phyloP scores from a whole-genome alignment of 2,797 vertebrate genomes.

The Syndactyla subalaris region DNA sequence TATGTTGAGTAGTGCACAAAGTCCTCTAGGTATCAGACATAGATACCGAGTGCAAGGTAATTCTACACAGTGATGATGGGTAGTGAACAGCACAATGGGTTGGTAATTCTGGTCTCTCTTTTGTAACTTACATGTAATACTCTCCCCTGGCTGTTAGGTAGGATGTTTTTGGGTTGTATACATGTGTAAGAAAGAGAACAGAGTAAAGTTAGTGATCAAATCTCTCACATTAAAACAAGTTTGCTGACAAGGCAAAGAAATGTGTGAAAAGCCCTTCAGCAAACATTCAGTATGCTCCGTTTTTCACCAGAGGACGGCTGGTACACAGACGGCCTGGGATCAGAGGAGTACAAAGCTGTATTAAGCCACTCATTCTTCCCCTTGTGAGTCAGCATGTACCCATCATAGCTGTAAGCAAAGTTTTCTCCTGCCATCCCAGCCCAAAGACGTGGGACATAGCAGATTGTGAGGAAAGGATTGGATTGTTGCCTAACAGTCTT shows the following conservation, averaged over 20 bases:
- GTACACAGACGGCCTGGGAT: neutral
- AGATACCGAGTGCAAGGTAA: neutral
- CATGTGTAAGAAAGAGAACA: neutral
- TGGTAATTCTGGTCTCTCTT: neutral
- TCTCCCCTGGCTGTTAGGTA: neutral
- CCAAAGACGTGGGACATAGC: neutral
- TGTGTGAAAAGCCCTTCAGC: constrained; percentile 4
- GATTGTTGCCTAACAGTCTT: neutral
- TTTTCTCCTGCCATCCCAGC: neutral
- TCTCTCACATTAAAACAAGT: neutral
- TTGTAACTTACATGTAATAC: neutral
- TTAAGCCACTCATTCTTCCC: neutral
- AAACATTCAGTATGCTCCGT: neutral
- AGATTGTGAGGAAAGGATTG: neutral
- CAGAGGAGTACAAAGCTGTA: neutral
- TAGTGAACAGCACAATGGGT: neutral
- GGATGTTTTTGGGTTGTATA: neutral
- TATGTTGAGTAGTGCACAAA: neutral
- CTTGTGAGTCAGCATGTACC: fast-evolving
- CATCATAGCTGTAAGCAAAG: neutral
- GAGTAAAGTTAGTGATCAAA: neutral
- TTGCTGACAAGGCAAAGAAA: constrained; percentile 54
- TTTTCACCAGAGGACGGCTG: constrained; percentile 21
- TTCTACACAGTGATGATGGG: neutral
- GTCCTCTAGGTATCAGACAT: neutral